These are phyloP conservation scores for Acrobasis suavella DNA, from an alignment of 2,888 invertebrate species.

Conservation along the genomic window DNA sequence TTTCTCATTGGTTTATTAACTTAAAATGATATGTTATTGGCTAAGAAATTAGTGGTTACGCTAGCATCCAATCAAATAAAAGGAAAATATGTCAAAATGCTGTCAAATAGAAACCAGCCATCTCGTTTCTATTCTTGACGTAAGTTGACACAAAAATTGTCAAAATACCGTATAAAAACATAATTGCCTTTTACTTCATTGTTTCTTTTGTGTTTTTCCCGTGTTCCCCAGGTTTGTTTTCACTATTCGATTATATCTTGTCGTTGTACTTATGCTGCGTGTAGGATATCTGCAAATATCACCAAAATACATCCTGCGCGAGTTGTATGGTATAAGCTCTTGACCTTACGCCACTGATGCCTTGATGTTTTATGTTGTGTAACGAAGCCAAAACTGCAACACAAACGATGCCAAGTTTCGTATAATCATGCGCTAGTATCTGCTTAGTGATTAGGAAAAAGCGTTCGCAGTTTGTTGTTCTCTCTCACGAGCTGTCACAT, in stretches of 20 bases:
- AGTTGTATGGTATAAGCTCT: constrained; percentile 61
- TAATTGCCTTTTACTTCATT: constrained; percentile 61
- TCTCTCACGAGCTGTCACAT: constrained; percentile 21
- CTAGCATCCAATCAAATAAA: background rate
- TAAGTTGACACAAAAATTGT: constrained; percentile 72
- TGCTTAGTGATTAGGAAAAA: background rate
- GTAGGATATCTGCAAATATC: background rate
- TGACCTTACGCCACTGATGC: constrained; percentile 72
- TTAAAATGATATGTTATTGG: background rate
- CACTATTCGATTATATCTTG: constrained; percentile 34
- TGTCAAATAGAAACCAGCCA: constrained; percentile 32
- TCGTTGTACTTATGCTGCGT: constrained; percentile 1
- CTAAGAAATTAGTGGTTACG: background rate
- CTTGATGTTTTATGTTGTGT: constrained; percentile 73
- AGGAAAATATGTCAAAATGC: background rate
- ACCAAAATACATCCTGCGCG: constrained; percentile 41
- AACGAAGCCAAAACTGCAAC: constrained; percentile 71
- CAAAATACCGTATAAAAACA: constrained; percentile 77
- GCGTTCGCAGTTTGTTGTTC: background rate
- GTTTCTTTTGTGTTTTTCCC: constrained; percentile 69
- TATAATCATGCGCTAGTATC: constrained; percentile 35
- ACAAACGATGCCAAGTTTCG: constrained; percentile 68
- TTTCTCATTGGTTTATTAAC: background rate
- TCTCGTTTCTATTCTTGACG: constrained; percentile 40
- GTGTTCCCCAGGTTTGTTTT: constrained; percentile 56